These are phyloP conservation scores for Mirounga angustirostris DNA, from an alignment of 2,113 vertebrate genomes.

Conservation along the genomic window DNA sequence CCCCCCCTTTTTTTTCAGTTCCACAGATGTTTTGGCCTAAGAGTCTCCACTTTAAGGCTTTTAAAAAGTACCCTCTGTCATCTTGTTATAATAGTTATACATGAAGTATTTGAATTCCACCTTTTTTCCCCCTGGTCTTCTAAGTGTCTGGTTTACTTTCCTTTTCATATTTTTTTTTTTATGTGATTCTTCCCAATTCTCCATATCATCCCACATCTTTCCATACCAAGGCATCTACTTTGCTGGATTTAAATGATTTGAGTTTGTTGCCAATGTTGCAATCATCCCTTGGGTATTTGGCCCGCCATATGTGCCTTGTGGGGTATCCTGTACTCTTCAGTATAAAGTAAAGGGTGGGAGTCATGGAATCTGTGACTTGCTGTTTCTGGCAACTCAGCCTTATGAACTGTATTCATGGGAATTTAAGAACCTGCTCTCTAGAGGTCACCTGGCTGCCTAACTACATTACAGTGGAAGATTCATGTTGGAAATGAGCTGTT, in stretches of 20 bases:
- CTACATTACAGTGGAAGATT: not conserved
- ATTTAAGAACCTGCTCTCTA: not conserved
- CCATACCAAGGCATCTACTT: not conserved
- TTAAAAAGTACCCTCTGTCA: not conserved
- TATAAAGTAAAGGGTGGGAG: not conserved
- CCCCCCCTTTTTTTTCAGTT: not conserved
- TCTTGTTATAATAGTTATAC: not conserved
- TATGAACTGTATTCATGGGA: not conserved
- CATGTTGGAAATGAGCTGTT: conserved; percentile 12
- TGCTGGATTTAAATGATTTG: not conserved
- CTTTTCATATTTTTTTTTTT: not conserved
- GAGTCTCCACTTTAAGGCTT: not conserved
- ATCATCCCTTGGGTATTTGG: not conserved
- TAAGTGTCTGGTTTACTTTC: not conserved
- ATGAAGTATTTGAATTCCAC: not conserved
- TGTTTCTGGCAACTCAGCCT: conserved; percentile 11
- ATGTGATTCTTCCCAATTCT: not conserved
- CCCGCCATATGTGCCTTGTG: not conserved
- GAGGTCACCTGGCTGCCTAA: not conserved
- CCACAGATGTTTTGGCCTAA: not conserved
- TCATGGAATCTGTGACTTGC: not conserved
- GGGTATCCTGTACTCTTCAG: not conserved
- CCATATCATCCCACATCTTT: not conserved
- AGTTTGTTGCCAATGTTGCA: not conserved
- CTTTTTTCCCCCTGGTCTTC: not conserved